Conservation (phyloP, 2,113 vertebrate species). For the Plecturocebus donacophilus region DNA sequence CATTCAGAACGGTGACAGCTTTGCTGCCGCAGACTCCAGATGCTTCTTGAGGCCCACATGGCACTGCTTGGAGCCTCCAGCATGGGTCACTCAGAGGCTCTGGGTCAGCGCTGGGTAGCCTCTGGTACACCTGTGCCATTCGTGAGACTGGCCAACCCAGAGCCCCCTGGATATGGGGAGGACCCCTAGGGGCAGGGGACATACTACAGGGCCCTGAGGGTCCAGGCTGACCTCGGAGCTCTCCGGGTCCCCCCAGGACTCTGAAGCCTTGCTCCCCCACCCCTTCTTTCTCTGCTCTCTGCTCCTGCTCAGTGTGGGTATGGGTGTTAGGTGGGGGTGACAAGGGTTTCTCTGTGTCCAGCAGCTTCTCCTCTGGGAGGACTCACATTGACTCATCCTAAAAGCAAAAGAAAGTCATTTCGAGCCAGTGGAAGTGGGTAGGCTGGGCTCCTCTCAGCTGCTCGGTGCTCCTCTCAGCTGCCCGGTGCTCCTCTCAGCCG, state of each 20-base stretch:
- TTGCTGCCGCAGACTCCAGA: fast-evolving
- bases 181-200: not conserved
- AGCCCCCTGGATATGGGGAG: not conserved
- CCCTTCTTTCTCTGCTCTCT: not conserved
- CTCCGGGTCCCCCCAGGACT: too few species aligned
- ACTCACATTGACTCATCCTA: not conserved
- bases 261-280: too few species aligned
- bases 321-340: not conserved
- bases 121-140: not conserved
- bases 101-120: fast-evolving
- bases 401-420: not conserved
- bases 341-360: not conserved
- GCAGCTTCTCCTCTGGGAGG: too few species aligned
- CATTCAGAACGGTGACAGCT: not conserved
- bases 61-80: not conserved
- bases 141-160: fast-evolving
- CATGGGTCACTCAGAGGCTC: not conserved
- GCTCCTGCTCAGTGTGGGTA: too few species aligned
- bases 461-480: too few species aligned
- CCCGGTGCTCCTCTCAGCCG: too few species aligned
- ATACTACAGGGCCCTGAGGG: not conserved
- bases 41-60: fast-evolving
- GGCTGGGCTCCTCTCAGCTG: not conserved
- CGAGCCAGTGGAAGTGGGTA: fast-evolving
- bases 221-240: not conserved